Percentiles rank a stretch among this genome's conserved stretches.
Evolutionary conservation across 2,113 vertebrate species (phyloP).

Genomic region (Muntiacus reevesi): DNA sequence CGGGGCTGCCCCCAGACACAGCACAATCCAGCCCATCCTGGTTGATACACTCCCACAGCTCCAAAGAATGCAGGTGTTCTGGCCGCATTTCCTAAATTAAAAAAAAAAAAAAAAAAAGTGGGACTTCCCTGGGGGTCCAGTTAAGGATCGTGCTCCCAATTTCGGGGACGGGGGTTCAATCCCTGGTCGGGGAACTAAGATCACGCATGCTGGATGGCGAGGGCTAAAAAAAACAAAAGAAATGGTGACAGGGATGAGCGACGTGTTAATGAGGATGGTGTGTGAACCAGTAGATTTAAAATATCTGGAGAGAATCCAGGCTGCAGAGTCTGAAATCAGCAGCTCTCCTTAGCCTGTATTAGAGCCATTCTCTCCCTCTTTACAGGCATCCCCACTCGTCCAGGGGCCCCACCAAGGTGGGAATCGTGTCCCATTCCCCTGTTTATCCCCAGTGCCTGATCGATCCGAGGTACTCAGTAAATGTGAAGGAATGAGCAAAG

Average conservation of each 20-base stretch:
- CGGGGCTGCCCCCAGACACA: no score
- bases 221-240: neutral
- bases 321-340: neutral
- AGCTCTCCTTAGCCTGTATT: neutral
- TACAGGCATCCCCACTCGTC: neutral
- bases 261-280: neutral
- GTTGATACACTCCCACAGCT: neutral
- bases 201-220: neutral
- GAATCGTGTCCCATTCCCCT: neutral
- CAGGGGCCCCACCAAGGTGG: neutral
- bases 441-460: neutral
- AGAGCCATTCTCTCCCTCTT: neutral
- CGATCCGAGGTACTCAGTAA: neutral
- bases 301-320: neutral
- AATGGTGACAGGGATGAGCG: neutral
- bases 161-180: neutral
- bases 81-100: neutral
- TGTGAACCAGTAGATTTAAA: neutral
- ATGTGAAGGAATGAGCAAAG: neutral
- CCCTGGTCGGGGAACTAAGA: neutral
- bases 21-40: neutral
- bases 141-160: neutral
- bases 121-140: neutral
- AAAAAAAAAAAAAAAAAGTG: neutral
- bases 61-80: neutral